phyloP scores from a whole-genome alignment of 2,113 vertebrate genomes.

The Dermatemys mawii region DNA sequence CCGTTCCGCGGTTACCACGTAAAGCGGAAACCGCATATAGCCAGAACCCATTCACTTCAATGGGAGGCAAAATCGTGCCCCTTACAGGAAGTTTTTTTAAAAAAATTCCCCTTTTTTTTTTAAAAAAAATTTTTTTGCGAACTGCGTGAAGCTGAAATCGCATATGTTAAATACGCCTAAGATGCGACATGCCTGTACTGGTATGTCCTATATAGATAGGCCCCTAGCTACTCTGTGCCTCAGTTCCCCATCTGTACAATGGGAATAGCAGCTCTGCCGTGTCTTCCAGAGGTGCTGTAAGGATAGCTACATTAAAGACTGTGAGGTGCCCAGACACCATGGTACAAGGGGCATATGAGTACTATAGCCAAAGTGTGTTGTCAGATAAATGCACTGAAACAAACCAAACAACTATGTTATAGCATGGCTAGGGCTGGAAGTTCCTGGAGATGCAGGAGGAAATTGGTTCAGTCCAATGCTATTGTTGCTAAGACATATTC shows the following conservation, averaged over 20 bases:
- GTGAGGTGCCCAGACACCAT: too few relatives aligned
- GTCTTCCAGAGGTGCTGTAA: fast-evolving
- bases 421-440: background rate
- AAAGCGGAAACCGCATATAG: too few relatives aligned
- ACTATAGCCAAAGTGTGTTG: background rate
- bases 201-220: background rate
- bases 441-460: background rate
- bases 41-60: too few relatives aligned
- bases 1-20: too few relatives aligned
- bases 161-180: too few relatives aligned
- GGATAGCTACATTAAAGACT: background rate
- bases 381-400: background rate
- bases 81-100: too few relatives aligned
- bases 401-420: background rate
- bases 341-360: too few relatives aligned
- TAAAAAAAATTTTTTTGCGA: too few relatives aligned
- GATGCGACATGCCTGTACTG: too few relatives aligned
- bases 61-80: too few relatives aligned
- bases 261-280: background rate
- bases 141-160: too few relatives aligned
- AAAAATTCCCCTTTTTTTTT: too few relatives aligned
- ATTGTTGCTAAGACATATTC: background rate
- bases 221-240: background rate
- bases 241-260: background rate
- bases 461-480: background rate